Evolutionary conservation across 2,888 invertebrate genomes (phyloP), one percentile per base, ranked within the genome.

Genomic region (Amphipoea oculea): DNA sequence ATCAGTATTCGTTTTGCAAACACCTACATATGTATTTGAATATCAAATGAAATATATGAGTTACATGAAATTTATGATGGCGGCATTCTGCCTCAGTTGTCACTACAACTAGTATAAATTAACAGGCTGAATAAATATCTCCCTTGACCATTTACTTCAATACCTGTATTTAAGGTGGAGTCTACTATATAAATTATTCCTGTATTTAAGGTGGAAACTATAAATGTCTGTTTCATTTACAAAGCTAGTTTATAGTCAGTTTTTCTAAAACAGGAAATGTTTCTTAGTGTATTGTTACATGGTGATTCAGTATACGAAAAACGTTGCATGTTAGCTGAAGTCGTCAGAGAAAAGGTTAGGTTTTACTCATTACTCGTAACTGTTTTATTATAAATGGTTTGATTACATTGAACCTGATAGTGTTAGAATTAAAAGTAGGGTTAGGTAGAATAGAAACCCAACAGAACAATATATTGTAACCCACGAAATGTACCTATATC

Each of bases 11-110:
- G 78, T 86, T 83, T 87, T 81, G 77, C 80, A 68, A 85, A 85
- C 83, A 88, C 82, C 78, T 81, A 84, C 79, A 77, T 86, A n/a
- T n/a, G n/a, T n/a, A 88, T 88, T 89, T 89, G 84, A 86, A 88
- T 89, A 88, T 85, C 79, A 87, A 87, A 89, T 88, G 85, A 84
- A 88, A 87, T 87, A 88, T 87, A 87, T 83, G 88, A 84, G 84
- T 83, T 67, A 84, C 78, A 75, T 85, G 36, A 70, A 85, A 88
- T 88, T 82, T 89, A 88, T 87, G 86, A 88, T 86, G 79, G 81
- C 86, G 88, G 88, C 82, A 80, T 76, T 84, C 79, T 85, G 78
- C 79, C 84, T 82, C 81, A 85, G 83, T 87, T 88, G 88, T 88
- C 88, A 82, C 74, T 77, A 87, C 85, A 85, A 76, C 85, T 81